Conservation (phyloP, 92 coral and sea anemone species). For the Pocillopora grandis region DNA sequence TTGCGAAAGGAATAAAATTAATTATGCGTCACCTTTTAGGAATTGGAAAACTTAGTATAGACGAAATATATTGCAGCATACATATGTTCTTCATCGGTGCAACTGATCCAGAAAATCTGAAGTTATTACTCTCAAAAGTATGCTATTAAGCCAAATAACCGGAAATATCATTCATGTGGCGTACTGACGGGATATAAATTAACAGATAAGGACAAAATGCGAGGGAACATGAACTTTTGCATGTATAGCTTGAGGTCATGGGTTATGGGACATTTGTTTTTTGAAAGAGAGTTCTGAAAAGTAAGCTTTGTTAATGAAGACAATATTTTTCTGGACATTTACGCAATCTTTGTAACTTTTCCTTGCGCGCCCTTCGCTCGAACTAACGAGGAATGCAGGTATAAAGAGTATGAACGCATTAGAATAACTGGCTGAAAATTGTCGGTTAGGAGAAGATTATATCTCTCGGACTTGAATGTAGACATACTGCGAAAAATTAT, state of each 20-base stretch:
- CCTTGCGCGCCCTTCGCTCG: too few relatives aligned
- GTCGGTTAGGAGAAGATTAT: too few relatives aligned
- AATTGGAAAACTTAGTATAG: background rate
- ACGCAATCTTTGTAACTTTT: too few relatives aligned
- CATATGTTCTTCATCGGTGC: background rate
- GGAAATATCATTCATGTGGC: conserved; percentile 13
- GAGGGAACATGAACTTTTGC: background rate
- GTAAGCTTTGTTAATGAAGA: too few relatives aligned
- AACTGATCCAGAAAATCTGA: background rate
- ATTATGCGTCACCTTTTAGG: background rate
- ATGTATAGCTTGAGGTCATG: background rate
- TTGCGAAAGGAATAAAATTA: background rate
- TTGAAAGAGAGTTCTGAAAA: too few relatives aligned
- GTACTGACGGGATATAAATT: background rate
- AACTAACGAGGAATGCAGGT: too few relatives aligned
- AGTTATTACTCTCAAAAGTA: background rate
- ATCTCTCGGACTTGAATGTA: too few relatives aligned
- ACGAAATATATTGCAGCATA: background rate
- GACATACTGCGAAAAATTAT: too few relatives aligned
- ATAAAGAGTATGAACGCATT: too few relatives aligned
- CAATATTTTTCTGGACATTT: too few relatives aligned
- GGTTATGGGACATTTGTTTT: too few relatives aligned
- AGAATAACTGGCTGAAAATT: too few relatives aligned
- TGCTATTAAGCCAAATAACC: background rate
- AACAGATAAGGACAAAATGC: background rate